Base-by-base conservation (phyloP, 2,888 invertebrate species). In the Drosophila birchii region DNA sequence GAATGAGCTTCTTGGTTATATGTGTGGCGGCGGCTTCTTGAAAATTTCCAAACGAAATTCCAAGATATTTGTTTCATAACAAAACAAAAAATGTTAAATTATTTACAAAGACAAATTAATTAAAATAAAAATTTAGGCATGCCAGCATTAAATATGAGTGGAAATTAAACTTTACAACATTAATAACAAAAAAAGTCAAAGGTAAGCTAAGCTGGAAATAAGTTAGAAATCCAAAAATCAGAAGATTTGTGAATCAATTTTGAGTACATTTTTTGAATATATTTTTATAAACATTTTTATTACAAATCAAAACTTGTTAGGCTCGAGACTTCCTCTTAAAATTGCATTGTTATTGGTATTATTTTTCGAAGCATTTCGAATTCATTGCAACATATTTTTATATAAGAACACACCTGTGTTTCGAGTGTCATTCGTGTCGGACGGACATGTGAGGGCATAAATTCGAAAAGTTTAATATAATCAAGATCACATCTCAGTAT, bases 381-480 rank as follows among this genome's bases (percentile, higher is more conserved):
- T 68, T 34, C 26, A 39, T 54, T 54, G 51, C 68, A 55, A 47
- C 32, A 68, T 56, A 47, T 20, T 68, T 67, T 67, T 67, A 68
- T 68, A 69, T 41, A 55, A 68, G 39, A 56, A 26, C 47, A 69
- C 67, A 67, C 67, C 67, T 67, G 66, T 56, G 67, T 69, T 68
- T 55, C 34, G 34, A 39, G 69, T 67, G 67, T 67, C 67, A 67
- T 47, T 67, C 34, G 56, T 67, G 51, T 51, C 51, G 51, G 51
- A 51, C 69, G 67, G 69, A 68, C 67, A 41, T 45, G 18, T 47
- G 63, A 67, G 38, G 45, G 55, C 38, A 55, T 44, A 45, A 34
- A 56, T 56, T 39, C 39, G 26, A 20, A 39, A 47, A 47, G 39
- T 67, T 55, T 18, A 26, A 32, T 26, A 39, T 49, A 67, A 67